phyloP scores from a whole-genome alignment of 2,888 invertebrate species.

The Tenthredo notha region DNA sequence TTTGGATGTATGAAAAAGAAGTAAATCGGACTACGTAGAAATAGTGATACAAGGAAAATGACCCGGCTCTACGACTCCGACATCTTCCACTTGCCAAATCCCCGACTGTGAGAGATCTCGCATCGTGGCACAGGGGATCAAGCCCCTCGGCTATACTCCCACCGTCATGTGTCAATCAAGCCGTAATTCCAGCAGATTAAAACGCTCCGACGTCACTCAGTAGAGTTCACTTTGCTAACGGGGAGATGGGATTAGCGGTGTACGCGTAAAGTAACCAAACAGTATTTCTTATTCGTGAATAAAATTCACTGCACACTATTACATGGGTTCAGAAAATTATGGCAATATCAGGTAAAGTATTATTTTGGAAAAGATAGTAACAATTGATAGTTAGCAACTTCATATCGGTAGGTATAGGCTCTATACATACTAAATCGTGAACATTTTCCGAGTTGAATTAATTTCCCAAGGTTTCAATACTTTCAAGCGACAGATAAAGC shows the following conservation, averaged over 20 bases:
- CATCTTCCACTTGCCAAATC: slow-evolving; percentile 59
- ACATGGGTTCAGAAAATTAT: neutral
- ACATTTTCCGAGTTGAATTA: neutral
- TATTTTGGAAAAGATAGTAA: neutral
- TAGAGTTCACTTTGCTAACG: slow-evolving; percentile 39
- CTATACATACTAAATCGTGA: neutral
- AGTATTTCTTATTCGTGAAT: neutral
- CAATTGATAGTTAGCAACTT: neutral
- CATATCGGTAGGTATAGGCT: neutral
- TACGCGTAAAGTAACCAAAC: neutral
- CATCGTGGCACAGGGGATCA: slow-evolving; percentile 41
- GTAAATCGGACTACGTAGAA: neutral
- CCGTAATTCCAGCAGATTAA: slow-evolving; percentile 70
- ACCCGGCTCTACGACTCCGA: neutral
- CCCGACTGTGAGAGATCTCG: slow-evolving; percentile 54
- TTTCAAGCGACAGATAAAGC: neutral
- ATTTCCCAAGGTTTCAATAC: neutral
- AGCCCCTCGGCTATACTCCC: slow-evolving; percentile 53
- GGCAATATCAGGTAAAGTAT: neutral
- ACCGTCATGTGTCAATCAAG: slow-evolving; percentile 71
- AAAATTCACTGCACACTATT: neutral
- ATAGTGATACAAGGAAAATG: neutral
- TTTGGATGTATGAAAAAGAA: neutral
- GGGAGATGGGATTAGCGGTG: slow-evolving; percentile 25
- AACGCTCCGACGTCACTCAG: slow-evolving; percentile 60